phyloP scores from a whole-genome alignment of 1,140 invertebrate genomes.

The Trachelipus rathkii region DNA sequence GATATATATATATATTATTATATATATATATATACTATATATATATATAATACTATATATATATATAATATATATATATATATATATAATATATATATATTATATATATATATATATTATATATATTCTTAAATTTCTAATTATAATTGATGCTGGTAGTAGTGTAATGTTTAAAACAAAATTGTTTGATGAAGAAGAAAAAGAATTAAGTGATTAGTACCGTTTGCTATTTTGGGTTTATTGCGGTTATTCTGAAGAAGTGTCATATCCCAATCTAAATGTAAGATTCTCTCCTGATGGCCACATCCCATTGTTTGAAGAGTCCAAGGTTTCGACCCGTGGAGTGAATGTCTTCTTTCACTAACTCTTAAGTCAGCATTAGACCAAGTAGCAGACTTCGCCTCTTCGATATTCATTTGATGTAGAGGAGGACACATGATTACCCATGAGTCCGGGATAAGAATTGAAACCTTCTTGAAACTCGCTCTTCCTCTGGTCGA shows the following conservation, averaged over 20 bases:
- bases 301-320: constrained; percentile 50
- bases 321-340: constrained; percentile 49
- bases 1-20: too few relatives aligned
- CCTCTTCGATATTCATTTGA: constrained; percentile 18
- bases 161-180: too few relatives aligned
- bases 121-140: too few relatives aligned
- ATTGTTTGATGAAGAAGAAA: too few relatives aligned
- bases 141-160: too few relatives aligned
- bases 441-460: constrained; percentile 42
- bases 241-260: constrained; percentile 45
- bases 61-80: too few relatives aligned
- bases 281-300: constrained; percentile 46
- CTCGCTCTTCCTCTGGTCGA: constrained; percentile 39
- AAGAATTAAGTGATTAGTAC: too few relatives aligned
- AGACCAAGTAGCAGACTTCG: constrained; percentile 35
- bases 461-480: constrained; percentile 39
- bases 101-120: too few relatives aligned
- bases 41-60: too few relatives aligned
- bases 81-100: too few relatives aligned
- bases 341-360: constrained; percentile 31
- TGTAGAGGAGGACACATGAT: constrained; percentile 24
- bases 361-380: constrained; percentile 51
- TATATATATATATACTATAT: too few relatives aligned
- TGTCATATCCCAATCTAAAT: constrained; percentile 48
- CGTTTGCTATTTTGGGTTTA: too few relatives aligned